These are phyloP conservation scores for Dipus sagitta DNA, from an alignment of 2,797 vertebrate genomes.

Conservation along the genomic window DNA sequence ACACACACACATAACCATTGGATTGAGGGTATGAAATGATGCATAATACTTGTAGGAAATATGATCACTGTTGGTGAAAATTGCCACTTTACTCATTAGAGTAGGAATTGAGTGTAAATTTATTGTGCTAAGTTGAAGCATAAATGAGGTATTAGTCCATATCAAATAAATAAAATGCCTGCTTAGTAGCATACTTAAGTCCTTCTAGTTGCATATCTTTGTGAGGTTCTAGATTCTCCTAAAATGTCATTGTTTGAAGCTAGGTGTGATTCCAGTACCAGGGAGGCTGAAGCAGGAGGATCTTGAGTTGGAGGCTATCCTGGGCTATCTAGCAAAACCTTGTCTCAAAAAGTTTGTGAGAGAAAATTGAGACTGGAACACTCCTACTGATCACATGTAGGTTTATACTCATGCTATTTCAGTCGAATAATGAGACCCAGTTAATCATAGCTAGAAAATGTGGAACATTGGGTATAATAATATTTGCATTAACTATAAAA, in stretches of 20 bases:
- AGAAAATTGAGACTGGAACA: not conserved
- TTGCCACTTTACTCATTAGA: not conserved
- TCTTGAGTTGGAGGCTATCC: not conserved
- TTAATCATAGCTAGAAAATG: conserved; percentile 25
- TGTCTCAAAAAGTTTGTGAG: not conserved
- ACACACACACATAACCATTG: not conserved
- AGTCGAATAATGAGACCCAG: not conserved
- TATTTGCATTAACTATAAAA: not conserved
- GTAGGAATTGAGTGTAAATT: not conserved
- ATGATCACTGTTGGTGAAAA: not conserved
- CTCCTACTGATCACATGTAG: conserved; percentile 14
- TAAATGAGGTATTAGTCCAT: not conserved
- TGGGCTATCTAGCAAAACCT: not conserved
- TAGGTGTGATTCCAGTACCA: not conserved
- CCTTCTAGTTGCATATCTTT: not conserved
- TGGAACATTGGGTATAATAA: not conserved
- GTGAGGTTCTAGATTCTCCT: conserved; percentile 5
- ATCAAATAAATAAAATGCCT: conserved; percentile 13
- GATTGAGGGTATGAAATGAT: not conserved
- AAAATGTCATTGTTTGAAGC: conserved; percentile 14
- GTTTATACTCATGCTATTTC: not conserved
- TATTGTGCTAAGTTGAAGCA: not conserved
- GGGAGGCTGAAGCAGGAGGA: not conserved
- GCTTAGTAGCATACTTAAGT: not conserved
- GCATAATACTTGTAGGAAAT: conserved; percentile 33